phyloP scores from a whole-genome alignment of 2,113 vertebrate species.

The Lepus americanus region DNA sequence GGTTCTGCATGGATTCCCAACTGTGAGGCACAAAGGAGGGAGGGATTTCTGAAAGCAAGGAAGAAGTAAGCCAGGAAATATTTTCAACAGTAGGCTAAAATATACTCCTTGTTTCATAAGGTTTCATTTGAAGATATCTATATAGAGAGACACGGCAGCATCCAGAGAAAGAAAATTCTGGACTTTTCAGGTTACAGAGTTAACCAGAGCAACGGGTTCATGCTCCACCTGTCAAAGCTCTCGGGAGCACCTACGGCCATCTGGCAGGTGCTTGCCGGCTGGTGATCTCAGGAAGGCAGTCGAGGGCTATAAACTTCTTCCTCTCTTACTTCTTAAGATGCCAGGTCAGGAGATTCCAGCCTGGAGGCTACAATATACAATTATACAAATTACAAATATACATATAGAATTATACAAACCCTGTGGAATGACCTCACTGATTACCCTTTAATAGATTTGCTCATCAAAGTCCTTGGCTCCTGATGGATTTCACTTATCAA shows the following conservation, averaged over 20 bases:
- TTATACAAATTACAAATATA: not conserved
- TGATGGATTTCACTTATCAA: slow-evolving; percentile 62
- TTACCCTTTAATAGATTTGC: not conserved
- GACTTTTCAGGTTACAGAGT: not conserved
- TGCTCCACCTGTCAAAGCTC: not conserved
- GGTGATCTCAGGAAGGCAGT: not conserved
- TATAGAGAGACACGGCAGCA: not conserved
- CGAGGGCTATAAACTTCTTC: not conserved
- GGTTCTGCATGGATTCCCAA: not conserved
- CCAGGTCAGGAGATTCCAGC: not conserved
- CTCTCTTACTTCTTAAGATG: not conserved
- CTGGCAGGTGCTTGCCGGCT: not conserved
- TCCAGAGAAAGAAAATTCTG: not conserved
- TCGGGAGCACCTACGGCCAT: not conserved
- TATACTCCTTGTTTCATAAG: not conserved
- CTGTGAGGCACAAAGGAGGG: not conserved
- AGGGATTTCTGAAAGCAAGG: slow-evolving; percentile 26
- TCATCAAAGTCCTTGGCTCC: slow-evolving; percentile 9
- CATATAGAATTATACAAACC: not conserved
- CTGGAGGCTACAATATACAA: not conserved
- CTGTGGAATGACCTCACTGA: not conserved
- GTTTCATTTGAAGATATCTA: slow-evolving; percentile 4
- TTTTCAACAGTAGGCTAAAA: slow-evolving; percentile 15
- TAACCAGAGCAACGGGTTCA: not conserved
- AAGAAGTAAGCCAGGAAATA: not conserved